Evolutionary conservation across 64 coral and sea anemone species (phyloP).

Genomic region (Astreopora myriophthalma): DNA sequence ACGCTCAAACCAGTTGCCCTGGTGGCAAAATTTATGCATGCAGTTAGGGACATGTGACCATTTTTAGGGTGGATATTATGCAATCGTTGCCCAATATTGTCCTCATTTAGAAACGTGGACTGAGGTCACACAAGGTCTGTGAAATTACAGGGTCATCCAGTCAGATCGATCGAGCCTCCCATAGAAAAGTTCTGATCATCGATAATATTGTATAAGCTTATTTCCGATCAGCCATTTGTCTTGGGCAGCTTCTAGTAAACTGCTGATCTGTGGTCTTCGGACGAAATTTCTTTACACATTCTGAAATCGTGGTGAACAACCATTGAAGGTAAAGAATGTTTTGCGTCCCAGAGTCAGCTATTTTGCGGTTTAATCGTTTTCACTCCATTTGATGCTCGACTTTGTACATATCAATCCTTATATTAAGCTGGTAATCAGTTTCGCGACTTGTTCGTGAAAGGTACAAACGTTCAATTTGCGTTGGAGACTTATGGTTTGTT

Average conservation of each 20-base stretch:
- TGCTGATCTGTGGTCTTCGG: not conserved
- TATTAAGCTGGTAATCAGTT: too few species aligned
- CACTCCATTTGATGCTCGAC: not conserved
- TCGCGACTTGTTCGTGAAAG: not conserved
- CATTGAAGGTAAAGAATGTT: not conserved
- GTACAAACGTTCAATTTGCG: not conserved
- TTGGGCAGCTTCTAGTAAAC: not conserved
- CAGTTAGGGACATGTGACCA: constrained; percentile 42
- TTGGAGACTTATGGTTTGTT: too few species aligned
- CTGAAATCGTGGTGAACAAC: not conserved
- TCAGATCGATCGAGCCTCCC: not conserved
- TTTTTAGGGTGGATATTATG: constrained; percentile 22
- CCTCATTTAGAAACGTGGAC: constrained; percentile 38
- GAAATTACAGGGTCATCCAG: not conserved
- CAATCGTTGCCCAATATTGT: constrained; percentile 20
- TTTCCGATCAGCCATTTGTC: not conserved
- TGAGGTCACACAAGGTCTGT: constrained; percentile 1
- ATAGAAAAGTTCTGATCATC: not conserved
- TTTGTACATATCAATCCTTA: not conserved
- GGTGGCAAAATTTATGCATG: constrained; percentile 19
- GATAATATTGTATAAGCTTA: not conserved
- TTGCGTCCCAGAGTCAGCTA: not conserved
- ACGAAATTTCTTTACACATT: not conserved
- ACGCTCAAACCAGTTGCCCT: constrained; percentile 1
- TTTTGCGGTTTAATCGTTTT: not conserved